Base-by-base conservation (phyloP, 53 echinoderm and acorn worm genomes). In the Luidia sarsii region DNA sequence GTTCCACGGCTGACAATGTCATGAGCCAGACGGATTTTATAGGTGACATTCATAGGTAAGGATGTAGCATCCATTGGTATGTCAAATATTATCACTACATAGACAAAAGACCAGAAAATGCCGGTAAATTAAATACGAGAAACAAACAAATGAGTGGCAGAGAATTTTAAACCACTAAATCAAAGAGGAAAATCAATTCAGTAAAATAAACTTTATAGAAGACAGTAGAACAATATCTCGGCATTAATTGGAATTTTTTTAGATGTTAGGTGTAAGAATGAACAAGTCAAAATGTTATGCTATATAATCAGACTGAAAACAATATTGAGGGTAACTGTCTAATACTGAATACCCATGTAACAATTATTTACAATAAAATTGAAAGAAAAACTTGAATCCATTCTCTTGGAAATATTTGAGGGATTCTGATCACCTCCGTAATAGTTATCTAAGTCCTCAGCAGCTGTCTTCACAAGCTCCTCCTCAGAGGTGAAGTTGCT, bases 341-440 rank as follows among this genome's bases (percentile, higher is more conserved):
- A n/a, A n/a, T n/a, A n/a, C n/a, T n/a, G n/a, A n/a, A n/a, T n/a
- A n/a, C n/a, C n/a, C n/a, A n/a, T n/a, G n/a, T n/a, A n/a, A n/a
- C n/a, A n/a, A n/a, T n/a, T n/a, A n/a, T n/a, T n/a, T n/a, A n/a
- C n/a, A n/a, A n/a, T n/a, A n/a, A n/a, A n/a, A 53, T 20, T 19
- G 52, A 61, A 1, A 62, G n/a, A n/a, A n/a, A n/a, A n/a, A n/a
- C n/a, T n/a, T n/a, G n/a, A n/a, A n/a, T 39, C 41, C 1, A 67
- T 23, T 7, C 4, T 43, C 27, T 8, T 57, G 21, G 38, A 67
- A 18, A 18, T 0, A 19, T 18, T 37, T 35, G 2, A 1, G 13
- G 10, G 38, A n/a, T 43, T 67, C 9, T 37, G n/a, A 37, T 18
- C 19, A 80, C 91, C 91, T 67, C 80, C 91, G 81, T 88, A 91